These are phyloP conservation scores for Psilopogon haemacephalus DNA, from an alignment of 2,113 vertebrate species.

Conservation along the genomic window DNA sequence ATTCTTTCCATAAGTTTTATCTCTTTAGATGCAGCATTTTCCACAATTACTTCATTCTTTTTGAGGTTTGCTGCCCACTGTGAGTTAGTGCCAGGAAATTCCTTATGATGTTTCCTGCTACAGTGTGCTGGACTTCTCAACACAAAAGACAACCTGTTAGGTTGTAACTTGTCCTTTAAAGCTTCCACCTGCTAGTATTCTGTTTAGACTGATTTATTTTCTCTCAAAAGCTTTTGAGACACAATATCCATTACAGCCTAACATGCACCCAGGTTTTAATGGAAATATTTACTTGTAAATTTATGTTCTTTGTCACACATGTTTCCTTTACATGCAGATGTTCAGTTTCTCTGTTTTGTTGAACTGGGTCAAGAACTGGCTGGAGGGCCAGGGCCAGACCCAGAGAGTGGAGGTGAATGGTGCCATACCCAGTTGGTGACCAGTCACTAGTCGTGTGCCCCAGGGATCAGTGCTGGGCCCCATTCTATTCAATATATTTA, in stretches of 20 bases:
- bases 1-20: neutral
- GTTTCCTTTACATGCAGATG: neutral
- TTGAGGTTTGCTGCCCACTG: neutral
- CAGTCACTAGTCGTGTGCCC: no score
- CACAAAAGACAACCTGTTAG: neutral
- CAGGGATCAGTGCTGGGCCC: no score
- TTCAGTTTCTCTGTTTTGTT: neutral
- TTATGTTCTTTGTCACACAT: neutral
- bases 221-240: neutral
- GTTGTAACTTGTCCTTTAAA: neutral
- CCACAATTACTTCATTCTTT: neutral
- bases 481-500: no score
- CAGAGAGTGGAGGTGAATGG: no score
- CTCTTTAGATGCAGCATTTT: neutral
- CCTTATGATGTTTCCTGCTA: neutral
- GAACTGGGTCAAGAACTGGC: no score
- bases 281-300: constrained; percentile 21
- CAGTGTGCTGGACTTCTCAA: neutral
- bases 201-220: neutral
- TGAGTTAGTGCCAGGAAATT: neutral
- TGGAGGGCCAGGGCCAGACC: no score
- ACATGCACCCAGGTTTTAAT: neutral
- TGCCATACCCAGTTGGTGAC: no score
- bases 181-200: neutral
- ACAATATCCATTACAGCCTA: neutral